Base-by-base conservation (phyloP, 2,797 vertebrate genomes). In the Hoplostethus atlanticus region DNA sequence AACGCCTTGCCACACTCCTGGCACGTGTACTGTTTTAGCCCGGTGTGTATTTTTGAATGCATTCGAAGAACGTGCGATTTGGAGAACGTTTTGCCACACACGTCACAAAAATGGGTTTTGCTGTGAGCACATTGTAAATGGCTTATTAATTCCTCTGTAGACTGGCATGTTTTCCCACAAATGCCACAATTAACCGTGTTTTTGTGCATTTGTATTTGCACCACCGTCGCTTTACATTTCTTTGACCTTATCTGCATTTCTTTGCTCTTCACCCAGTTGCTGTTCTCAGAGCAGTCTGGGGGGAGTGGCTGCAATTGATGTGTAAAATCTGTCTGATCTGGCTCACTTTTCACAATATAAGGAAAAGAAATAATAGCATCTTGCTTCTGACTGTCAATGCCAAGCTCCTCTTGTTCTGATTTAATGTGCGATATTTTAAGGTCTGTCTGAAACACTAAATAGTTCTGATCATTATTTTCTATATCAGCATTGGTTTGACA, bases 1-100 rank as follows among this genome's bases (percentile, higher is more conserved):
- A 87, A 87, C 0, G 36, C 64, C 57, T 73, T 85, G 12, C 78
- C 68, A 1, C 85, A 87, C 16, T 85, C 80, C 25, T 84, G 76
- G 50, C 86, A 87, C 6, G 50, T 58, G 3, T 73, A 71, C 30
- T 71, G 68, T 28, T 66, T 70, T 0, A n/a, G 11, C 44, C 25
- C 63, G 0, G 28, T 21, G 71, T 84, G 83, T 17, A 60, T 71
- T 68, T 54, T 80, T 36, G 59, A 28, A 3, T 84, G 86, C 17
- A 36, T 17, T 7, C n/a, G 53, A 25, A 87, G 71, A 28, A 60
- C 25, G 0, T 3, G 58, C 12, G 6, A 9, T 1, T 56, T 73
- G 6, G 60, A 3, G 6, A 84, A 85, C 0, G 73, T 74, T 51
- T 78, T 72, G 5, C 72, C 75, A 1, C 84, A 86, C 10, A 63